Percentiles rank a stretch among this genome's conserved stretches.
These are phyloP conservation scores for Allacma fusca DNA, from an alignment of 2,888 invertebrate species.

Conservation along the genomic window DNA sequence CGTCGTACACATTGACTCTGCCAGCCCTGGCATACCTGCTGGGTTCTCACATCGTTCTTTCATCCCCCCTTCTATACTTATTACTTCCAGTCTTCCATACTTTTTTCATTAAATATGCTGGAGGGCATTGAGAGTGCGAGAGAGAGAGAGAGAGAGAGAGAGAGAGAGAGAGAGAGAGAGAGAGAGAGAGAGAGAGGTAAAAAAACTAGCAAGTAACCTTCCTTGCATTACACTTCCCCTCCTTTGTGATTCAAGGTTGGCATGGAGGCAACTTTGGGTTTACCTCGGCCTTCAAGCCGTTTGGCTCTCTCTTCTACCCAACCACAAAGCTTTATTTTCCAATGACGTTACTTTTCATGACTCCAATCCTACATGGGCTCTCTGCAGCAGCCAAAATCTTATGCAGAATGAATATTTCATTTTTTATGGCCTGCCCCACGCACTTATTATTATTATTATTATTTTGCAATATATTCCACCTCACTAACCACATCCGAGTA, in stretches of 20 bases:
- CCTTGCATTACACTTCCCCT: slow-evolving; percentile 38
- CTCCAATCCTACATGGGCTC: background rate
- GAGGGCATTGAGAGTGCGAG: slow-evolving; percentile 20
- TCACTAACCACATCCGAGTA: background rate
- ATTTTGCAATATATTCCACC: background rate
- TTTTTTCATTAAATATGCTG: slow-evolving; percentile 28
- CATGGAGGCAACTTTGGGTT: slow-evolving; percentile 38
- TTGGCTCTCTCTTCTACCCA: slow-evolving; percentile 34
- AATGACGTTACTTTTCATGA: slow-evolving; percentile 22
- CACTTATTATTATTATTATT: background rate
- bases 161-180: slow-evolving; percentile 10
- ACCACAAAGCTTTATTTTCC: slow-evolving; percentile 30
- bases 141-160: background rate
- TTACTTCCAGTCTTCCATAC: slow-evolving; percentile 30
- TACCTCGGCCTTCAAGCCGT: slow-evolving; percentile 39
- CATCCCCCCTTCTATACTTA: background rate
- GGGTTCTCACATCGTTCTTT: background rate
- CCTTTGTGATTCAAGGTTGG: slow-evolving; percentile 45
- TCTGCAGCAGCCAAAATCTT: background rate
- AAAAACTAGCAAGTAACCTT: slow-evolving; percentile 37
- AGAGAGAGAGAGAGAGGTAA: background rate
- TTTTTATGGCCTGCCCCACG: slow-evolving; percentile 3
- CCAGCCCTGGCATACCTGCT: background rate
- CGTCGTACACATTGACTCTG: background rate
- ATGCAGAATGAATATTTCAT: background rate